phyloP scores from a whole-genome alignment of 1,140 invertebrate species.

The Tribolium castaneum region DNA sequence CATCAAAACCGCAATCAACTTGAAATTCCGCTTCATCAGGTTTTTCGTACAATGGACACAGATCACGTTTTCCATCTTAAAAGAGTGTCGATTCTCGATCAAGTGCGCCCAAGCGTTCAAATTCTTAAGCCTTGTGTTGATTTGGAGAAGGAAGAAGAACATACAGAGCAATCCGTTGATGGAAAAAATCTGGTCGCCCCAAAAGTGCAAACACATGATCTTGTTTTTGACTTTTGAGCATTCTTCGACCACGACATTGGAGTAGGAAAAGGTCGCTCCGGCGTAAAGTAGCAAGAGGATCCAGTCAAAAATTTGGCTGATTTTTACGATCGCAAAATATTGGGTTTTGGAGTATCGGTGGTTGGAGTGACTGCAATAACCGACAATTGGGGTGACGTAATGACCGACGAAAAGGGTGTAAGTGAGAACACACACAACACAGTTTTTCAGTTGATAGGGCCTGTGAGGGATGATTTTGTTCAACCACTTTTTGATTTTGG shows the following conservation, averaged over 20 bases:
- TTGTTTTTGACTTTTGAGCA: neutral
- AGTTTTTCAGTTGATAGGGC: neutral
- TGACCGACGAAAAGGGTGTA: neutral
- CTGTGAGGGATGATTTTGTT: neutral
- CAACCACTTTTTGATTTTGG: neutral
- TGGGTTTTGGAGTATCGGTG: neutral
- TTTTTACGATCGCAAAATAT: neutral
- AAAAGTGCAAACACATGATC: neutral
- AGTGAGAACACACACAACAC: neutral
- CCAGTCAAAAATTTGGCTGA: neutral
- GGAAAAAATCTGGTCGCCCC: slow-evolving; percentile 9
- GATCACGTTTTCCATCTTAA: slow-evolving; percentile 15
- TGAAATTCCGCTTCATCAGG: neutral
- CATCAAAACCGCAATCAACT: neutral
- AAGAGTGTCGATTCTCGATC: slow-evolving; percentile 18
- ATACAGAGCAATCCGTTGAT: neutral
- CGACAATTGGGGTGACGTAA: slow-evolving; percentile 19
- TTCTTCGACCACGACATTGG: neutral
- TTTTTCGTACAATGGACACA: neutral
- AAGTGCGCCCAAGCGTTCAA: slow-evolving; percentile 16
- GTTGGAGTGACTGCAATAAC: slow-evolving; percentile 22
- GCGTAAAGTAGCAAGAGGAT: neutral
- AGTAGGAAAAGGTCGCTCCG: neutral
- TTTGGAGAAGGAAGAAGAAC: neutral
- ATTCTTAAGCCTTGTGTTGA: slow-evolving; percentile 12